These are phyloP conservation scores for Pundamilia nyererei DNA, from an alignment of 2,113 vertebrate species.

Conservation along the genomic window DNA sequence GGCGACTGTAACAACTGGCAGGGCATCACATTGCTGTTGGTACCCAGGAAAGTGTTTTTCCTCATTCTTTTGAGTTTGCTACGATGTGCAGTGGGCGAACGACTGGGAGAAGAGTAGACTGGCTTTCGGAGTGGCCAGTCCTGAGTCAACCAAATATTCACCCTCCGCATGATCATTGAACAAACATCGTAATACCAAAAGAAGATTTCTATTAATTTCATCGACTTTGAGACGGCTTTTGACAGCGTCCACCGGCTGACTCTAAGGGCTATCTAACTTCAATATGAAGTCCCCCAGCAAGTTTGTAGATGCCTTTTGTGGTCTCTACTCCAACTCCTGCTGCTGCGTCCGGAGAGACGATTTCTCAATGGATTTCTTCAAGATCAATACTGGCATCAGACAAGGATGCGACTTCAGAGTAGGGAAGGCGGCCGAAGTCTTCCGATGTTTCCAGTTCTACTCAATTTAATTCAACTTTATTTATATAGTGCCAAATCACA, in stretches of 20 bases:
- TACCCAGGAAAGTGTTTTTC: background rate
- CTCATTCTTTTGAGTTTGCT: background rate
- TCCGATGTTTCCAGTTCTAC: too few species aligned
- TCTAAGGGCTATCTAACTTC: background rate
- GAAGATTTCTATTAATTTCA: background rate
- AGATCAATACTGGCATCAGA: too few species aligned
- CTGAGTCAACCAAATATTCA: background rate
- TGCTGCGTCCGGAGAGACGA: too few species aligned
- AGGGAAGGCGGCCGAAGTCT: too few species aligned
- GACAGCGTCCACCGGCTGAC: background rate
- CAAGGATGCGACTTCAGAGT: too few species aligned
- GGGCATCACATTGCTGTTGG: background rate
- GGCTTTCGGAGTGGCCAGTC: background rate
- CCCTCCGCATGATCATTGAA: background rate
- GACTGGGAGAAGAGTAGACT: background rate
- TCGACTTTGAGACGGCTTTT: background rate
- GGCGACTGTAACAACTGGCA: background rate
- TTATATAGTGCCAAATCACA: too few species aligned
- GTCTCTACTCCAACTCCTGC: too few species aligned
- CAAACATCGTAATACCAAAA: background rate
- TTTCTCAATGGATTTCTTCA: too few species aligned
- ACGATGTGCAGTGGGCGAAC: background rate
- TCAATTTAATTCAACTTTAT: too few species aligned
- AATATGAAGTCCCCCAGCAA: too few species aligned
- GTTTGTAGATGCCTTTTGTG: too few species aligned